Conservation (phyloP, 2,888 invertebrate species). For the Thymelicus sylvestris region DNA sequence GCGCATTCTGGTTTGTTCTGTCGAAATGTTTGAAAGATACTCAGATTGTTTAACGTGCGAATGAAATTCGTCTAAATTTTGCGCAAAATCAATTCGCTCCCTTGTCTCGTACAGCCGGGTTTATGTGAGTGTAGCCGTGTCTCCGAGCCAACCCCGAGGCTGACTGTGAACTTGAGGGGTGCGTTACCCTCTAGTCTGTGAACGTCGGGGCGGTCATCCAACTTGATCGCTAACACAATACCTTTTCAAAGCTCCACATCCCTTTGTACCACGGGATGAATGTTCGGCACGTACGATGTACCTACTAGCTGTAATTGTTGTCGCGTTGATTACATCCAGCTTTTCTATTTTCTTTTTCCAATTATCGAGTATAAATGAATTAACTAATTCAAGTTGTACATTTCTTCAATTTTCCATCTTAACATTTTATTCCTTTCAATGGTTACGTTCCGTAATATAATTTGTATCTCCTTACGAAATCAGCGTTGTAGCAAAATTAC, state of each 20-base stretch:
- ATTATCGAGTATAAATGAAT: no score
- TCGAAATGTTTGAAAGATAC: neutral
- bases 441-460: neutral
- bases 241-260: constrained; percentile 32
- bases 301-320: constrained; percentile 5
- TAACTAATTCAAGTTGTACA: no score
- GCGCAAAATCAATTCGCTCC: constrained; percentile 49
- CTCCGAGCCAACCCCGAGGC: constrained; percentile 59
- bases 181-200: constrained; percentile 71
- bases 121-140: constrained; percentile 56
- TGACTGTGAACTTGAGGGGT: constrained; percentile 80
- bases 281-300: constrained; percentile 10
- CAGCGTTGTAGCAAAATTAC: constrained; percentile 10
- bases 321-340: neutral
- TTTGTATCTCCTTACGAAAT: constrained; percentile 3
- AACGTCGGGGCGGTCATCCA: constrained; percentile 58
- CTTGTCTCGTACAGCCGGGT: constrained; percentile 48
- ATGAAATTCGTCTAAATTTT: constrained; percentile 33
- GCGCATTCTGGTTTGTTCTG: constrained; percentile 7
- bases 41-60: neutral
- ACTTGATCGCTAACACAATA: constrained; percentile 51
- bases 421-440: neutral
- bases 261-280: constrained; percentile 18
- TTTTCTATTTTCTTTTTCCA: neutral
- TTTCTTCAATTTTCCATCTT: no score